Evolutionary conservation across 2,888 invertebrate genomes (phyloP).

Genomic region (Drosophila emarginata): DNA sequence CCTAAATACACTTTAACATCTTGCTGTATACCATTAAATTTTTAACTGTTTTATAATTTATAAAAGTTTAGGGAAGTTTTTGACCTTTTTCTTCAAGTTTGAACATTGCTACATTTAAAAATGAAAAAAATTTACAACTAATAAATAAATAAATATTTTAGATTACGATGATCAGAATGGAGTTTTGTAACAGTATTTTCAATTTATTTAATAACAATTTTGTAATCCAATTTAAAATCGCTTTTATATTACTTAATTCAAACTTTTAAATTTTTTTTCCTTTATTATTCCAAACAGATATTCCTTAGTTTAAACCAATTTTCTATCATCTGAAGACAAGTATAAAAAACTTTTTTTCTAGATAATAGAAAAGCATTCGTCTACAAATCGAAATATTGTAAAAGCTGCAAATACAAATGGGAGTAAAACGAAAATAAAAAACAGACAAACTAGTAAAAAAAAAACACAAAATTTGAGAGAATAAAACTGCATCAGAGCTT

Average conservation of each 20-base stretch:
- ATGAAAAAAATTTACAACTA: no score
- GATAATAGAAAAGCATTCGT: conserved; percentile 51
- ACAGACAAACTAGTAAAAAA: neutral
- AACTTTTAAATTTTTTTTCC: no score
- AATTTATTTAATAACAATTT: no score
- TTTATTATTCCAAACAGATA: conserved; percentile 27
- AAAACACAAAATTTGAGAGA: conserved; percentile 5
- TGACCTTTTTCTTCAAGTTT: no score
- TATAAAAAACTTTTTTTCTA: conserved; percentile 48
- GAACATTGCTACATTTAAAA: no score
- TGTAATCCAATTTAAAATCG: no score
- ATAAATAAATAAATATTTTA: no score
- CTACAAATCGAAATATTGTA: conserved; percentile 55
- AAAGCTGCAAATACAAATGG: conserved; percentile 58
- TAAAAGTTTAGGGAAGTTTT: no score
- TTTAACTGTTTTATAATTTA: neutral
- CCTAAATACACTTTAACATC: no score
- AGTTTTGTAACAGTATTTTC: no score
- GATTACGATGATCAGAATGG: no score
- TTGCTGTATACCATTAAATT: neutral
- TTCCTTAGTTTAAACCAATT: neutral
- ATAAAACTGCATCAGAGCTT: conserved; percentile 46
- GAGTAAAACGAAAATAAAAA: conserved; percentile 23
- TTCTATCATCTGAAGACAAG: conserved; percentile 13
- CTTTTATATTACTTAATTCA: no score